These are phyloP conservation scores for Apostichopus parvimensis DNA, from an alignment of 35 echinoderm and acorn worm genomes.

Conservation along the genomic window DNA sequence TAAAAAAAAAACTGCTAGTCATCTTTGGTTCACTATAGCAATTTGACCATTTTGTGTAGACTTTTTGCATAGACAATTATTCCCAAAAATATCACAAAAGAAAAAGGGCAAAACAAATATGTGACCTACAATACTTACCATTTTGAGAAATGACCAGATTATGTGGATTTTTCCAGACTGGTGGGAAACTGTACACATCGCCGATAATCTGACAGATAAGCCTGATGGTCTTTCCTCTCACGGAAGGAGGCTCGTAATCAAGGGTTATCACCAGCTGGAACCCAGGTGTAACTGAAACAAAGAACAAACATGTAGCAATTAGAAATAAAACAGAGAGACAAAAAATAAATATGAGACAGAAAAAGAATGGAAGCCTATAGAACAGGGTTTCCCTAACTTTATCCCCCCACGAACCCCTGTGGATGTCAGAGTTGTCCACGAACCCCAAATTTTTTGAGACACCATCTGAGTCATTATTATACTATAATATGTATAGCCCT, in stretches of 20 bases:
- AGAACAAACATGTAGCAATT: not conserved
- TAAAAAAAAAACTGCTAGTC: too few species aligned
- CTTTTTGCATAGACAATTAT: too few species aligned
- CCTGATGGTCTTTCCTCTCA: not conserved
- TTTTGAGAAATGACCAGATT: not conserved
- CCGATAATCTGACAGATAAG: slow-evolving; percentile 13
- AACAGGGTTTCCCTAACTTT: too few species aligned
- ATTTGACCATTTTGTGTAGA: too few species aligned
- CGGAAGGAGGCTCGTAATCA: not conserved
- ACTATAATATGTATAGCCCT: too few species aligned
- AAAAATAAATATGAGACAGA: not conserved
- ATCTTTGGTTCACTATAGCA: too few species aligned
- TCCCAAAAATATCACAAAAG: not conserved
- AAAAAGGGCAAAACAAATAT: not conserved
- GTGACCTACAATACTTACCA: not conserved
- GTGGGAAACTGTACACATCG: not conserved
- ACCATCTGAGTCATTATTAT: too few species aligned
- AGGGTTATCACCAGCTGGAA: slow-evolving; percentile 20
- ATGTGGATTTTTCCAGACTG: slow-evolving; percentile 36
- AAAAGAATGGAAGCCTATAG: not conserved
- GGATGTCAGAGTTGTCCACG: too few species aligned
- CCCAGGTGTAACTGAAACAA: not conserved
- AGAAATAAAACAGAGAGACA: not conserved
- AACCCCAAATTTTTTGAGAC: too few species aligned
- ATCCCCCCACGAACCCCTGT: too few species aligned